A percentile compares a stretch with the other conserved stretches of the same genome.
phyloP scores from a whole-genome alignment of 2,113 vertebrate species.

The Lepus americanus region DNA sequence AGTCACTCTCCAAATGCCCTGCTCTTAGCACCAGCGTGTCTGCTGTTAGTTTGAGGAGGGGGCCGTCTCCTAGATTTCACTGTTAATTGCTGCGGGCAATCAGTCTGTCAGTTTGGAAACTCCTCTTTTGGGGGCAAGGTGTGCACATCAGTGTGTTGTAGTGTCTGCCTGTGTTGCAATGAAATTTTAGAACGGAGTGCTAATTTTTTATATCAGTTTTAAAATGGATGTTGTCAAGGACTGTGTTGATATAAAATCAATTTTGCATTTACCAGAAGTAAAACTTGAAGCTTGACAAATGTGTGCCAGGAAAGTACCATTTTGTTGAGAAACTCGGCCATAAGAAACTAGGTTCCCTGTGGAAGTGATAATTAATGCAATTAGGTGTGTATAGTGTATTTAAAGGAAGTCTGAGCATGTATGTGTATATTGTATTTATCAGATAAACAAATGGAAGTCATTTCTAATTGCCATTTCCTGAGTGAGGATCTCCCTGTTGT shows the following conservation, averaged over 20 bases:
- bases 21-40: neutral
- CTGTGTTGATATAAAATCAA: neutral
- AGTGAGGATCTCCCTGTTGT: neutral
- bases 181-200: neutral
- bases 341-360: neutral
- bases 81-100: neutral
- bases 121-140: neutral
- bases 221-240: neutral
- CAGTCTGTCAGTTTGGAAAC: neutral
- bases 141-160: neutral
- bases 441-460: constrained; percentile 60
- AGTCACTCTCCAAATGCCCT: neutral
- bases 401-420: neutral
- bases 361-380: constrained; percentile 56
- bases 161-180: neutral
- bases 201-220: neutral
- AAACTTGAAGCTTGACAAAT: neutral
- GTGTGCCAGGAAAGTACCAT: neutral
- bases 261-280: neutral
- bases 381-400: neutral
- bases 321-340: neutral
- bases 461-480: constrained; percentile 24
- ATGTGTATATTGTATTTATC: constrained; percentile 35
- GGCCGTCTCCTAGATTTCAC: neutral
- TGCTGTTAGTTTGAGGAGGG: neutral